Conservation (phyloP, 2,888 invertebrate species). For the Scrobipalpa costella region DNA sequence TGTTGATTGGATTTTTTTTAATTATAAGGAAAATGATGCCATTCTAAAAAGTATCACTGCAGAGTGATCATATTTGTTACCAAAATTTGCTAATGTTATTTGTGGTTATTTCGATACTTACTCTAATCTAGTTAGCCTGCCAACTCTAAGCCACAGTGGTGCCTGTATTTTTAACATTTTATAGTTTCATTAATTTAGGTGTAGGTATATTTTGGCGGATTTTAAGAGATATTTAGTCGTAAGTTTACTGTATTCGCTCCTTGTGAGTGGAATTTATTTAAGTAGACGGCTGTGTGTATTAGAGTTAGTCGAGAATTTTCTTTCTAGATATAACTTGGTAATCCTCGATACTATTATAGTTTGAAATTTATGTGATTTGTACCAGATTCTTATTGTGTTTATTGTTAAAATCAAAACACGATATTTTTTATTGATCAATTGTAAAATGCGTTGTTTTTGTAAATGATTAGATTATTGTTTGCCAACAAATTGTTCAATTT, state of each 20-base stretch:
- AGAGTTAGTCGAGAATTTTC: not conserved
- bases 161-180: conserved; percentile 51
- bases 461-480: not conserved
- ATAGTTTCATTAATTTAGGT: conserved; percentile 44
- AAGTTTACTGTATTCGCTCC: conserved; percentile 11
- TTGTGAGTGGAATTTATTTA: conserved; percentile 9
- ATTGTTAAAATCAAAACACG: not conserved
- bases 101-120: not conserved
- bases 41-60: conserved; percentile 10
- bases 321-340: not conserved
- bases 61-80: conserved; percentile 18
- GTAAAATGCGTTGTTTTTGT: not conserved
- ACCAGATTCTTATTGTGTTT: not conserved
- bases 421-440: conserved; percentile 4
- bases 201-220: conserved; percentile 43
- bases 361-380: conserved; percentile 4
- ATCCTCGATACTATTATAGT: not conserved
- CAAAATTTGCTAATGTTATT: conserved; percentile 16
- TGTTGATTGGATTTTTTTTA: conserved; percentile 1
- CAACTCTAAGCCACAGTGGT: conserved; percentile 40
- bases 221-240: conserved; percentile 13
- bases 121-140: conserved; percentile 18
- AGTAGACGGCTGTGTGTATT: conserved; percentile 21
- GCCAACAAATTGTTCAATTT: not conserved
- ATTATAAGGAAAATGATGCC: conserved; percentile 7